Evolutionary conservation across 2,797 vertebrate species (phyloP).

Genomic region (Danio jaintianensis): DNA sequence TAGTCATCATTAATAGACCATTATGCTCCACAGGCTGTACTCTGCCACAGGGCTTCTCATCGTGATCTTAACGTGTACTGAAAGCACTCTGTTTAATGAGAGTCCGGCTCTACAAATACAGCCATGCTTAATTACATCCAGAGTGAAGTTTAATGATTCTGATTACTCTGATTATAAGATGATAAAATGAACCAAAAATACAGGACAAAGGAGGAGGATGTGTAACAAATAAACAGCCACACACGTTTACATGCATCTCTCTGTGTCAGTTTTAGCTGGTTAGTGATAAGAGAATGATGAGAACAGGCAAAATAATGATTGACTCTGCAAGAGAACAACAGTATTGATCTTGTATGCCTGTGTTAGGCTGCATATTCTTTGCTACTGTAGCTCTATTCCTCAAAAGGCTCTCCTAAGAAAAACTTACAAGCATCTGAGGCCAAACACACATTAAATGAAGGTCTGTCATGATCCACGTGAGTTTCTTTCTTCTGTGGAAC

Average conservation of each 20-base stretch:
- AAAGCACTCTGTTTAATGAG: slow-evolving; percentile 42
- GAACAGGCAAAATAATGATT: slow-evolving; percentile 27
- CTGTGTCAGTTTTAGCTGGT: slow-evolving; percentile 44
- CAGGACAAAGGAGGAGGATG: slow-evolving; percentile 10
- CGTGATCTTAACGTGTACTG: slow-evolving; percentile 40
- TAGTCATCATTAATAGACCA: slow-evolving; percentile 26
- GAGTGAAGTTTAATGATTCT: slow-evolving; percentile 50
- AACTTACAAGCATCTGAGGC: slow-evolving; percentile 40
- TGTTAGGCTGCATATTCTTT: slow-evolving; percentile 29
- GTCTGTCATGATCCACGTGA: slow-evolving; percentile 5
- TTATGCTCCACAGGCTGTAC: slow-evolving; percentile 26
- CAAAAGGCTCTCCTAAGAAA: neutral
- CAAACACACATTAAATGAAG: slow-evolving; percentile 42
- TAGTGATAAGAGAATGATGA: slow-evolving; percentile 52
- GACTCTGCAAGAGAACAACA: slow-evolving; percentile 41
- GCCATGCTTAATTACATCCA: slow-evolving; percentile 46
- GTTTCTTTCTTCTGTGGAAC: neutral
- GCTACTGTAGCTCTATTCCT: slow-evolving; percentile 19
- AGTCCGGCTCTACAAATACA: slow-evolving; percentile 38
- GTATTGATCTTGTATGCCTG: slow-evolving; percentile 59
- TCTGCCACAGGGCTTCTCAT: slow-evolving; percentile 23
- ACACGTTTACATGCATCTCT: slow-evolving; percentile 27
- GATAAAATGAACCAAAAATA: slow-evolving; percentile 36
- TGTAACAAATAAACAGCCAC: slow-evolving; percentile 16
- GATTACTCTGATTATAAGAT: slow-evolving; percentile 52